Conservation (phyloP, 1,140 invertebrate genomes). For the Apocrypta bakeri region DNA sequence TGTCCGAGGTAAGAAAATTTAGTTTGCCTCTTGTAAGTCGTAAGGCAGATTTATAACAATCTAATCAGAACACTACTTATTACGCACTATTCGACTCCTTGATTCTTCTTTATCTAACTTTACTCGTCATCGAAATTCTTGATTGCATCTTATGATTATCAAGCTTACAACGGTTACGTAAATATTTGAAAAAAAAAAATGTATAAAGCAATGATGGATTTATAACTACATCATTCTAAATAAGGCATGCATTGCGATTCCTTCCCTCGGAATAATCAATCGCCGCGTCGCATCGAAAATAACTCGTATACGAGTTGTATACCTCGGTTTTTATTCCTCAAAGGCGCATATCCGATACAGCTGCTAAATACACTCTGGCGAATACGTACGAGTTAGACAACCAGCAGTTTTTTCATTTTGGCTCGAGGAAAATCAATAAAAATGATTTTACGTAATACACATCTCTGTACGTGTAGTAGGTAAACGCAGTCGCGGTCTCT, state of each 20-base stretch:
- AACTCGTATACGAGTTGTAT: not conserved
- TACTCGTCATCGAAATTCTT: not conserved
- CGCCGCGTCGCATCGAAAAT: not conserved
- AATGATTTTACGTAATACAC: slow-evolving; percentile 45
- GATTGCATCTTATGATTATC: not conserved
- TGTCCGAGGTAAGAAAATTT: not conserved
- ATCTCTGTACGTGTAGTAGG: too few relatives aligned
- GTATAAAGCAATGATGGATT: too few relatives aligned
- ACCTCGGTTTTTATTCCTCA: not conserved
- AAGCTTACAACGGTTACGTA: too few relatives aligned
- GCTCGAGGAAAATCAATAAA: slow-evolving; percentile 28
- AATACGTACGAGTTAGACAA: too few relatives aligned
- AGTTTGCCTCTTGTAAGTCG: not conserved
- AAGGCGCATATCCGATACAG: not conserved
- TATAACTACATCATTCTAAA: not conserved
- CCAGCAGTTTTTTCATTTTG: not conserved
- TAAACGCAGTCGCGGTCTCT: too few relatives aligned
- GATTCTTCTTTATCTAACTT: not conserved
- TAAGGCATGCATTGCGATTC: not conserved
- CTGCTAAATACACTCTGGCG: too few relatives aligned
- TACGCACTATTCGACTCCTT: slow-evolving; percentile 24
- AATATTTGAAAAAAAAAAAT: too few relatives aligned
- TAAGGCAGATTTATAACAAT: not conserved
- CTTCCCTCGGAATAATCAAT: not conserved
- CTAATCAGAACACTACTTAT: slow-evolving; percentile 34